phyloP scores from a whole-genome alignment of 2,797 vertebrate species.

The Cyprinodon diabolis region DNA sequence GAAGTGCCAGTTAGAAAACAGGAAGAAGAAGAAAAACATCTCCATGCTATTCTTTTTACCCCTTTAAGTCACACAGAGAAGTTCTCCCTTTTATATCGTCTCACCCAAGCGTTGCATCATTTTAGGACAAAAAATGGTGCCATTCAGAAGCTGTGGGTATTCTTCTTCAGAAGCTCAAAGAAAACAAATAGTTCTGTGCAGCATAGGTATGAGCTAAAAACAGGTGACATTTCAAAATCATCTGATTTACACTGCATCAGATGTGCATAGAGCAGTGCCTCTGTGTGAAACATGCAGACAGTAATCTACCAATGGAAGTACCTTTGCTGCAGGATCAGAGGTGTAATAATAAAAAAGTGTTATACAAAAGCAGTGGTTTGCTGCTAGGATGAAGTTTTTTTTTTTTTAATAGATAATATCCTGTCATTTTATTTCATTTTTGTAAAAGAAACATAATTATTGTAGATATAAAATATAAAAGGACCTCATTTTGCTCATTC shows the following conservation, averaged over 20 bases:
- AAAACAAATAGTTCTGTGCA: not conserved
- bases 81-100: not conserved
- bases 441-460: not conserved
- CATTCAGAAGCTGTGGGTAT: not conserved
- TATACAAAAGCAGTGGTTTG: not conserved
- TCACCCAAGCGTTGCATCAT: conserved; percentile 3
- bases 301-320: not conserved
- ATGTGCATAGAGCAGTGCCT: not conserved
- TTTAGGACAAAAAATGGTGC: not conserved
- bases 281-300: not conserved
- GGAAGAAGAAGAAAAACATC: not conserved
- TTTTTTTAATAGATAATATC: no score
- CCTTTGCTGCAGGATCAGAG: not conserved
- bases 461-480: not conserved
- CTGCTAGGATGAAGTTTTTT: not conserved
- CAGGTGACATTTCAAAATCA: not conserved
- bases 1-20: conserved; percentile 50
- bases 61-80: not conserved
- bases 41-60: not conserved
- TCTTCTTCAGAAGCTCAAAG: conserved; percentile 6
- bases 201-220: not conserved
- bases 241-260: no score
- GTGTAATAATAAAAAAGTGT: not conserved
- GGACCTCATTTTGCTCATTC: not conserved
- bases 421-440: not conserved